Conservation (phyloP, 2,888 invertebrate species). For the Gastrophysa polygoni region DNA sequence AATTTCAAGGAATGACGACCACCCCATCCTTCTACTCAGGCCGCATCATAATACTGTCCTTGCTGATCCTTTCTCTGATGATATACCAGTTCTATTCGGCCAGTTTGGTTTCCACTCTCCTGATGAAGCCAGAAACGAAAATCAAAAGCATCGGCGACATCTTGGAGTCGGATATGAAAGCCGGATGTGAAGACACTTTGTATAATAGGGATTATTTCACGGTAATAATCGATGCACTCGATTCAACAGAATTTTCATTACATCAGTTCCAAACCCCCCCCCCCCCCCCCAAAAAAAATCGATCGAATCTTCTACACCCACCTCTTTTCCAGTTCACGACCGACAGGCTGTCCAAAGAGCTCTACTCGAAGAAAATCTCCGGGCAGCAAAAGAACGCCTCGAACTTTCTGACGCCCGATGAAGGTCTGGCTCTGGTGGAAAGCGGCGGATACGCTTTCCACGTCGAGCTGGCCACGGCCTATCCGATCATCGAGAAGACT, state of each 20-base stretch:
- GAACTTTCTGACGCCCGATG: constrained; percentile 43
- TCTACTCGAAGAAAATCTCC: constrained; percentile 68
- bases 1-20: constrained; percentile 41
- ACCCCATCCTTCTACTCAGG: constrained; percentile 44
- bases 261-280: too few relatives aligned
- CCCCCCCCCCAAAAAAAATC: too few relatives aligned
- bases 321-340: constrained; percentile 40
- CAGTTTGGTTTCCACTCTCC: constrained; percentile 67
- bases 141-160: constrained; percentile 65
- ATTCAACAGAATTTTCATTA: too few relatives aligned
- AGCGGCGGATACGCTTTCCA: constrained; percentile 53
- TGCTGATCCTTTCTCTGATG: constrained; percentile 50
- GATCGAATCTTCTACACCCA: too few relatives aligned
- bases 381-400: constrained; percentile 37
- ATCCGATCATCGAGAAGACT: constrained; percentile 49
- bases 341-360: constrained; percentile 64
- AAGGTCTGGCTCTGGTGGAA: constrained; percentile 46
- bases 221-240: constrained; percentile 39
- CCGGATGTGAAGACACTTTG: constrained; percentile 66
- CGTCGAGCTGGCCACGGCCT: constrained; percentile 50
- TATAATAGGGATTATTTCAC: constrained; percentile 68
- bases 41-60: constrained; percentile 44
- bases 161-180: constrained; percentile 63
- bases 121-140: constrained; percentile 65
- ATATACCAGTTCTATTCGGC: constrained; percentile 73